phyloP scores from a whole-genome alignment of 53 echinoderm and acorn worm species.

The Echinarachnius parma region DNA sequence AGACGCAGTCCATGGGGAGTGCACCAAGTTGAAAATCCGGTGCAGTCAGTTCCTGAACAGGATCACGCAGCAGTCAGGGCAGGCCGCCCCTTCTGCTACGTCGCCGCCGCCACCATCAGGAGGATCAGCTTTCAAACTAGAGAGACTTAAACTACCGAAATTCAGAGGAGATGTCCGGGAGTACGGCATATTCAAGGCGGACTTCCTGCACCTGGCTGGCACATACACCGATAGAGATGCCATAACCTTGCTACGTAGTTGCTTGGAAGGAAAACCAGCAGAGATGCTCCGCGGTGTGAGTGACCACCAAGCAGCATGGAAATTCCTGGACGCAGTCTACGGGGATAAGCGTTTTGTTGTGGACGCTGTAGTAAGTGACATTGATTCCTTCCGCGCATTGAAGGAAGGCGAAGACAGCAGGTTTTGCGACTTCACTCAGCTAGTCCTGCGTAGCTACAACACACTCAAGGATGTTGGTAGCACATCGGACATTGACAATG shows the following conservation, averaged over 20 bases:
- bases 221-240: slow-evolving; percentile 4
- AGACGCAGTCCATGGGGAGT: too few relatives aligned
- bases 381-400: slow-evolving; percentile 31
- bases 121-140: slow-evolving; percentile 1
- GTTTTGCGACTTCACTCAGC: slow-evolving; percentile 45
- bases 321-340: slow-evolving; percentile 41
- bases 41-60: too few relatives aligned
- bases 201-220: neutral
- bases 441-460: slow-evolving; percentile 47
- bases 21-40: too few relatives aligned
- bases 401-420: slow-evolving; percentile 47
- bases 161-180: slow-evolving; percentile 21
- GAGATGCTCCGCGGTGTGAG: slow-evolving; percentile 12
- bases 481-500: slow-evolving; percentile 32
- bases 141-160: slow-evolving; percentile 26
- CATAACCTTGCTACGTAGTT: slow-evolving; percentile 3
- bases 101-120: neutral
- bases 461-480: slow-evolving; percentile 43
- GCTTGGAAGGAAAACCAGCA: slow-evolving; percentile 26
- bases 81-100: neutral
- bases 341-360: slow-evolving; percentile 44
- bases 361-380: slow-evolving; percentile 46
- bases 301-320: slow-evolving; percentile 30
- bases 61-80: too few relatives aligned
- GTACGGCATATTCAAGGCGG: slow-evolving; percentile 21